phyloP scores from a whole-genome alignment of 2,797 vertebrate species.

The Setipinna tenuifilis region DNA sequence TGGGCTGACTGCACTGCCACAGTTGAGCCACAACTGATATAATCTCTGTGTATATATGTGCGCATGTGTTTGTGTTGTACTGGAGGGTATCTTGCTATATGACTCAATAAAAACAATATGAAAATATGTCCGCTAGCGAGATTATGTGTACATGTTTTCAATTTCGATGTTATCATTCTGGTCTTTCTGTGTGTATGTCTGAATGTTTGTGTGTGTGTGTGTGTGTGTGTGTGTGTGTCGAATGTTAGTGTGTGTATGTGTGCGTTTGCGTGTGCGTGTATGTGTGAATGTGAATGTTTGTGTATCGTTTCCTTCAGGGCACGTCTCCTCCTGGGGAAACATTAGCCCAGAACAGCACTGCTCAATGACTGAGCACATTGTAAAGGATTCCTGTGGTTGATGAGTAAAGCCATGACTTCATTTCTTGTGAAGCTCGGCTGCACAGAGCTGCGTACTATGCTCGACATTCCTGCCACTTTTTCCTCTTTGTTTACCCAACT shows the following conservation, averaged over 20 bases:
- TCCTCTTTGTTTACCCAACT: slow-evolving; percentile 19
- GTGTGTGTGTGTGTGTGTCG: slow-evolving; percentile 25
- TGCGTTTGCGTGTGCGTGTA: slow-evolving; percentile 11
- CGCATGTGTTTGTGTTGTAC: slow-evolving; percentile 11
- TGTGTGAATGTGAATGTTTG: neutral
- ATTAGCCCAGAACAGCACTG: slow-evolving; percentile 33
- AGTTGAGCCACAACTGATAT: neutral
- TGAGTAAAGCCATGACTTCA: slow-evolving; percentile 53
- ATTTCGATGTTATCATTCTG: neutral
- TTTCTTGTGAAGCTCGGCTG: slow-evolving; percentile 40
- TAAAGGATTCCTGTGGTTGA: slow-evolving; percentile 44
- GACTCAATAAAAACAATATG: neutral
- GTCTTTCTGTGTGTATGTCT: slow-evolving; percentile 22
- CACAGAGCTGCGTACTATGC: slow-evolving; percentile 54
- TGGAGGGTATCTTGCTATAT: neutral
- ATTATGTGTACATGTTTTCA: neutral
- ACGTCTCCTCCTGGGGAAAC: slow-evolving; percentile 33
- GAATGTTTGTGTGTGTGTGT: neutral
- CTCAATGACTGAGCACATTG: slow-evolving; percentile 51
- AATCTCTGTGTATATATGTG: slow-evolving; percentile 4
- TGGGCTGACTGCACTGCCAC: slow-evolving; percentile 15
- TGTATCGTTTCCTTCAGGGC: slow-evolving; percentile 5
- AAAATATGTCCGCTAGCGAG: neutral
- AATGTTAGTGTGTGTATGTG: neutral
- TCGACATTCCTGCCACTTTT: slow-evolving; percentile 45